Evolutionary conservation across 2,113 vertebrate genomes (phyloP).

Genomic region (Promerops cafer): DNA sequence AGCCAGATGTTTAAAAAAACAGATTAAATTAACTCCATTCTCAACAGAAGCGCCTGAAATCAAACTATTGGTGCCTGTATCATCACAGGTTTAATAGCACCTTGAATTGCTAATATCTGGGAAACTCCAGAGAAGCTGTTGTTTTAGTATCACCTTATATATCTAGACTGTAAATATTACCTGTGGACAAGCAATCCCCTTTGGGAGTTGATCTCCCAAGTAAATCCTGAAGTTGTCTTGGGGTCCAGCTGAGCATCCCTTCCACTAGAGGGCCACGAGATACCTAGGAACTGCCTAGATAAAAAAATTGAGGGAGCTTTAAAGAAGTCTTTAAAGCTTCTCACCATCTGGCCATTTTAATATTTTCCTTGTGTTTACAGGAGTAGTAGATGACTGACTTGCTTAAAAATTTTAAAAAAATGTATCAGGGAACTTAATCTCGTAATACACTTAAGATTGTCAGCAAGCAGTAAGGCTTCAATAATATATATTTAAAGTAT

Average conservation of each 20-base stretch:
- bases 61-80: neutral
- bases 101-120: neutral
- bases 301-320: constrained; percentile 72
- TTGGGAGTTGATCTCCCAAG: constrained; percentile 69
- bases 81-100: neutral
- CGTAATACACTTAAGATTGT: neutral
- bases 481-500: neutral
- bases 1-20: neutral
- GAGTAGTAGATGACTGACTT: constrained; percentile 25
- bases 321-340: constrained; percentile 55
- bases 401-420: neutral
- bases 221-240: constrained; percentile 70
- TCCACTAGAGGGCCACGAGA: constrained; percentile 74
- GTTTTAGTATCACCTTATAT: constrained; percentile 43
- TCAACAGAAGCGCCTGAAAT: neutral
- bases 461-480: constrained; percentile 1
- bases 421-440: neutral
- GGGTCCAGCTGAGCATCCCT: constrained; percentile 71
- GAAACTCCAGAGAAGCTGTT: constrained; percentile 31
- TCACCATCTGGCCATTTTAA: constrained; percentile 33
- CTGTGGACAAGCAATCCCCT: constrained; percentile 70
- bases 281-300: constrained; percentile 72
- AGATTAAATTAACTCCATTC: neutral
- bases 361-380: constrained; percentile 5
- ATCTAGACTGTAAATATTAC: constrained; percentile 72